Percentiles rank a stretch among this genome's conserved stretches.
phyloP scores from a whole-genome alignment of 2,888 invertebrate genomes.

The Tenthredo mesomela region DNA sequence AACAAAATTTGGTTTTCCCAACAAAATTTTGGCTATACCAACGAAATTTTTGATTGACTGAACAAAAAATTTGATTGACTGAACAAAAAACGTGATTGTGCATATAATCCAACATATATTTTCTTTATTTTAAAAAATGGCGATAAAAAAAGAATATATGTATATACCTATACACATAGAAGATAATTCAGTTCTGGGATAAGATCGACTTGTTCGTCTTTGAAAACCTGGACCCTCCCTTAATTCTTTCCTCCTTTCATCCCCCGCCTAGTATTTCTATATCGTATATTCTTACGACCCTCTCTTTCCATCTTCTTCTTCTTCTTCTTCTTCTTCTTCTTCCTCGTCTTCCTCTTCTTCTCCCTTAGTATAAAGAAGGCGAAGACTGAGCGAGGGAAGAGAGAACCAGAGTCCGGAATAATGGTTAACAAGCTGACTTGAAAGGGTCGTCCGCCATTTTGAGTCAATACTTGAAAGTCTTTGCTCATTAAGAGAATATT shows the following conservation, averaged over 20 bases:
- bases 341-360: too few relatives aligned
- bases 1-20: too few relatives aligned
- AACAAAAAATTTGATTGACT: too few relatives aligned
- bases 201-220: conserved; percentile 17
- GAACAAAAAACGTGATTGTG: too few relatives aligned
- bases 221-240: conserved; percentile 20
- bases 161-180: too few relatives aligned
- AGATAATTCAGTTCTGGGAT: neutral
- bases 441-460: conserved; percentile 76
- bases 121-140: too few relatives aligned
- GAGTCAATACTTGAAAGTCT: conserved; percentile 77
- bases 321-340: neutral
- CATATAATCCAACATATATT: too few relatives aligned
- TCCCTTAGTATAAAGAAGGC: neutral
- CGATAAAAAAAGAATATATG: too few relatives aligned
- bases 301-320: neutral
- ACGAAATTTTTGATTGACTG: too few relatives aligned
- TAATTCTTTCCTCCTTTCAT: neutral
- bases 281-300: conserved; percentile 12
- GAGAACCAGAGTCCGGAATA: conserved; percentile 58
- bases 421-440: conserved; percentile 77
- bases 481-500: conserved; percentile 77
- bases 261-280: neutral
- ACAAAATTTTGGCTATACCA: too few relatives aligned
- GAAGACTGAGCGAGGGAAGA: conserved; percentile 12